Percentiles rank a stretch among this genome's conserved stretches.
Evolutionary conservation across 1,140 invertebrate species (phyloP).

Genomic region (Bathynomus jamesi): DNA sequence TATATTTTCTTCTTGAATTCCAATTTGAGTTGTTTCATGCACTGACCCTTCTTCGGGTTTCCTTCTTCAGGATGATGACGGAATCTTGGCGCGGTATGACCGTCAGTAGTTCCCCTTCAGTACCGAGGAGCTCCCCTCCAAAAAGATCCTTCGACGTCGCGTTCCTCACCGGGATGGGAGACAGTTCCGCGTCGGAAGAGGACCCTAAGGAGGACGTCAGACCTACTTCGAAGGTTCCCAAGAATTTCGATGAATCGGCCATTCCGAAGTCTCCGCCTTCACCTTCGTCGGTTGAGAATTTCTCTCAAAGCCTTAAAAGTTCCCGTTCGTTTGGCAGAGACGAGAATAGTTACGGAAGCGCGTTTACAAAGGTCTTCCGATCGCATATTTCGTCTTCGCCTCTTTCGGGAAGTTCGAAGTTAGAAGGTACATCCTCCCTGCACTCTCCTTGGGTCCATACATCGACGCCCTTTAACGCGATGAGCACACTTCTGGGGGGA

Average conservation of each 20-base stretch:
- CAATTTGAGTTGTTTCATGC: too few relatives aligned
- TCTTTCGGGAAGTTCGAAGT: constrained; percentile 25
- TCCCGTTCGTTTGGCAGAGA: neutral
- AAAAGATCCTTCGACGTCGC: constrained; percentile 80
- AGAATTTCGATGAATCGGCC: neutral
- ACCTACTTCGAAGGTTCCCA: neutral
- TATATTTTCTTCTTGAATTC: too few relatives aligned
- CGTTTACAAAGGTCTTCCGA: constrained; percentile 44
- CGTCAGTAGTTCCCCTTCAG: neutral
- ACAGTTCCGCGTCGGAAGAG: constrained; percentile 55
- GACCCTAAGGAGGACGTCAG: neutral
- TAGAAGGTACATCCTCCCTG: constrained; percentile 37
- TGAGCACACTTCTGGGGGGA: constrained; percentile 29
- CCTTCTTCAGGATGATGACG: constrained; percentile 20
- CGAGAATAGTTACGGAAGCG: constrained; percentile 38
- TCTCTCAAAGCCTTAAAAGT: neutral
- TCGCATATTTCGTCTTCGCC: constrained; percentile 40
- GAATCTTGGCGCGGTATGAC: constrained; percentile 13
- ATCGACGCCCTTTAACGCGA: constrained; percentile 37
- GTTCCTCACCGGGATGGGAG: constrained; percentile 75
- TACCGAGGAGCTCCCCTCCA: constrained; percentile 21
- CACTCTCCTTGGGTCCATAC: constrained; percentile 39
- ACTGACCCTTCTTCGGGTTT: too few relatives aligned
- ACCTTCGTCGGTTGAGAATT: constrained; percentile 13
- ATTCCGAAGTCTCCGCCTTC: neutral